Evolutionary conservation across 1,140 invertebrate species (phyloP).

Genomic region (Doryteuthis pealeii): DNA sequence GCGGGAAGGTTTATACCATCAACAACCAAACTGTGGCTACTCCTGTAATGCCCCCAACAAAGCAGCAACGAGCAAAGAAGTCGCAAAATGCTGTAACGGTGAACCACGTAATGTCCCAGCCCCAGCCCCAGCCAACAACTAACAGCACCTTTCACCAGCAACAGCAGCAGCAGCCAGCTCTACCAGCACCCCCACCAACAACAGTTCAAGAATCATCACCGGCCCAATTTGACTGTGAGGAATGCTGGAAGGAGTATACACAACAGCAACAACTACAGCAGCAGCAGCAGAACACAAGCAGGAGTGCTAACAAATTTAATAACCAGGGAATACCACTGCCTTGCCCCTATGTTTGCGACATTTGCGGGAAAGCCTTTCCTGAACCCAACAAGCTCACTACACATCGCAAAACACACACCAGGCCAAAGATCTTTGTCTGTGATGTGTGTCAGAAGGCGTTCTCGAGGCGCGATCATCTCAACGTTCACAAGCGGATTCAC

Average conservation of each 20-base stretch:
- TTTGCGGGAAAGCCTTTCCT: conserved; percentile 24
- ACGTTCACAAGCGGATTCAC: conserved; percentile 76
- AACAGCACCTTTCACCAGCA: no score
- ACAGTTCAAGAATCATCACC: neutral
- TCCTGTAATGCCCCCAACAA: neutral
- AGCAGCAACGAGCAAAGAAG: neutral
- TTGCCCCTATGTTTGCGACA: conserved; percentile 51
- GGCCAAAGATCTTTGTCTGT: conserved; percentile 65
- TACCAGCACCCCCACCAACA: no score
- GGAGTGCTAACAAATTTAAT: neutral
- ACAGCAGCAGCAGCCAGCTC: no score
- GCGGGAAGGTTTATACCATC: neutral
- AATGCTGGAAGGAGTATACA: neutral
- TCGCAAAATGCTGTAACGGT: no score
- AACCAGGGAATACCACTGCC: neutral
- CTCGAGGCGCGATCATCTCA: conserved; percentile 82
- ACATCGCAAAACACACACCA: conserved; percentile 27
- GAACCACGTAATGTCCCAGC: no score
- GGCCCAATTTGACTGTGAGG: neutral
- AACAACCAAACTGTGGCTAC: neutral
- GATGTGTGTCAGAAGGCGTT: conserved; percentile 78
- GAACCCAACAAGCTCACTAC: conserved; percentile 17
- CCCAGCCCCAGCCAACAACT: no score
- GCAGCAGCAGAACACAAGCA: no score
- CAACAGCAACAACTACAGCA: neutral